A percentile compares a stretch with the other conserved stretches of the same genome.
Conservation (phyloP, 2,797 vertebrate species). For the Fratercula arctica region DNA sequence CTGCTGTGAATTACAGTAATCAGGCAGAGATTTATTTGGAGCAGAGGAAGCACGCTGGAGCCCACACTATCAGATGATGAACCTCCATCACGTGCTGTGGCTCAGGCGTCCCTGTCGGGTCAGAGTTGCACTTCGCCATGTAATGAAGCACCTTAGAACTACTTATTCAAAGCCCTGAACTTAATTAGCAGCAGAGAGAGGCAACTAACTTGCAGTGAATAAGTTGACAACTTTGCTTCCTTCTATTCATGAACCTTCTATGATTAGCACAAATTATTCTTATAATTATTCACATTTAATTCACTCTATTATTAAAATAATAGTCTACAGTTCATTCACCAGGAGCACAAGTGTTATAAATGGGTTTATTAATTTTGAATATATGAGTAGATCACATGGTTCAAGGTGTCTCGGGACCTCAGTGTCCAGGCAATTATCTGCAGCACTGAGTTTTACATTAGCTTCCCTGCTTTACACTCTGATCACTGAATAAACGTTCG, state of each 20-base stretch:
- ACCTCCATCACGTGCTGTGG: neutral
- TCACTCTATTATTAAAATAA: constrained; percentile 34
- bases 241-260: constrained; percentile 10
- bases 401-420: constrained; percentile 23
- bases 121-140: neutral
- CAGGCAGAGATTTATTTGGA: neutral
- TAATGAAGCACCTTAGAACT: constrained; percentile 28
- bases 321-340: constrained; percentile 44
- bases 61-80: neutral
- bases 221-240: neutral
- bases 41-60: neutral
- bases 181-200: neutral
- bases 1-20: constrained; percentile 5
- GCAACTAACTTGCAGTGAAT: constrained; percentile 19
- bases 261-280: constrained; percentile 39
- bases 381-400: neutral
- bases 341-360: constrained; percentile 1
- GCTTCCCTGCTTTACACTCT: neutral
- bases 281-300: constrained; percentile 53
- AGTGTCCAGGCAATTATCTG: neutral
- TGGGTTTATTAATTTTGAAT: constrained; percentile 43
- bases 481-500: neutral
- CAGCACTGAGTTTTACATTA: neutral
- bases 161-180: constrained; percentile 37
- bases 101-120: neutral